A percentile compares a stretch with the other conserved stretches of the same genome.
Conservation (phyloP, 2,888 invertebrate species). For the Candidula unifasciata region DNA sequence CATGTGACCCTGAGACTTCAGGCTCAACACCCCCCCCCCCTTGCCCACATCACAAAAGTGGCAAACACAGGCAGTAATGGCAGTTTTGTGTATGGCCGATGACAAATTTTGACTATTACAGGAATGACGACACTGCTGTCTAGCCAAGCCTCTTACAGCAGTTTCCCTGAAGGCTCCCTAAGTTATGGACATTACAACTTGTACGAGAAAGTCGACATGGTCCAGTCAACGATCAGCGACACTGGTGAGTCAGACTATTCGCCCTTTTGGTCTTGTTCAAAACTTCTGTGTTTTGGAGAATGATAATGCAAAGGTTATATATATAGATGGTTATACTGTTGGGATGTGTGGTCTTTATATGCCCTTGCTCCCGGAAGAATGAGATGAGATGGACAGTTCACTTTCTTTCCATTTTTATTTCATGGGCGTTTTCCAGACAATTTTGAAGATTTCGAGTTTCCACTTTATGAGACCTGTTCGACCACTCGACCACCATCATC, state of each 20-base stretch:
- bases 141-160: slow-evolving; percentile 8
- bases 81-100: too few relatives aligned
- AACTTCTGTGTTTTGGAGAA: background rate
- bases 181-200: slow-evolving; percentile 24
- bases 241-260: slow-evolving; percentile 3
- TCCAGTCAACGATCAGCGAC: slow-evolving; percentile 23
- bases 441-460: too few relatives aligned
- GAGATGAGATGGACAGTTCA: too few relatives aligned
- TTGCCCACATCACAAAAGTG: too few relatives aligned
- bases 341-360: too few relatives aligned
- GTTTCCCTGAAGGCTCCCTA: slow-evolving; percentile 11
- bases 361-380: too few relatives aligned
- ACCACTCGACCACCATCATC: too few relatives aligned
- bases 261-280: background rate
- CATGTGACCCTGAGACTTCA: too few relatives aligned
- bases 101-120: background rate
- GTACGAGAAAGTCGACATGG: slow-evolving; percentile 32
- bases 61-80: too few relatives aligned
- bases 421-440: background rate
- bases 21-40: too few relatives aligned
- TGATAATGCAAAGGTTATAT: background rate
- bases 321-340: too few relatives aligned
- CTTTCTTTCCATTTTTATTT: background rate
- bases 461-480: too few relatives aligned
- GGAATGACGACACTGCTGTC: slow-evolving; percentile 16